These are phyloP conservation scores for Trachymyrmex cornetzi DNA, from an alignment of 1,140 invertebrate genomes.

Conservation along the genomic window DNA sequence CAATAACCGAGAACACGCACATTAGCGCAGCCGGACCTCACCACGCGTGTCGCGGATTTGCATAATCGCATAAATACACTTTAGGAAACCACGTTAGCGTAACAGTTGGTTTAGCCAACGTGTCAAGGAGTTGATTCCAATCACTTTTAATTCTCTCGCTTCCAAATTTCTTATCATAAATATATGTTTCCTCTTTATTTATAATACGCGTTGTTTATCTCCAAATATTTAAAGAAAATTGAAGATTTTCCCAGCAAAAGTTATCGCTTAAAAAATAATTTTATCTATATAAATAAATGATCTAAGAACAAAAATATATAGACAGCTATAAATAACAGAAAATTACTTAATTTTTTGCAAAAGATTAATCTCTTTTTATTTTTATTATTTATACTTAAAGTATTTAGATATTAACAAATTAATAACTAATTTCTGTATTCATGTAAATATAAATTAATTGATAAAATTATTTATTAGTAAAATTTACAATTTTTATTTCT, in stretches of 20 bases:
- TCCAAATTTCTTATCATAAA: neutral
- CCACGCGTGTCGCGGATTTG: slow-evolving; percentile 37
- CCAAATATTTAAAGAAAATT: neutral
- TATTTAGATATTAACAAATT: too few species aligned
- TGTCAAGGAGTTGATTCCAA: neutral
- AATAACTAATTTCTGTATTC: neutral
- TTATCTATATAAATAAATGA: neutral
- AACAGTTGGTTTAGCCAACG: neutral
- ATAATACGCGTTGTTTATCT: neutral
- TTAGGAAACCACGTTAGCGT: neutral
- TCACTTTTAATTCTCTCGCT: neutral
- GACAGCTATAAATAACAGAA: neutral
- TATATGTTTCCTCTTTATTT: neutral
- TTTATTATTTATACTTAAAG: too few species aligned
- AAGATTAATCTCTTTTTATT: too few species aligned
- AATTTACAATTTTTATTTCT: neutral
- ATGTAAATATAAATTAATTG: neutral
- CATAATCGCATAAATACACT: slow-evolving; percentile 33
- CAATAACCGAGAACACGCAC: slow-evolving; percentile 13
- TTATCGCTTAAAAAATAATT: neutral
- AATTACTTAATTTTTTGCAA: too few species aligned
- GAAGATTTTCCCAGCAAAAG: neutral
- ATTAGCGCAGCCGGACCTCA: neutral
- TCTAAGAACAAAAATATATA: neutral
- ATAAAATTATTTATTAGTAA: neutral